A percentile compares a stretch with the other conserved stretches of the same genome.
phyloP scores from a whole-genome alignment of 2,113 vertebrate genomes.

The Thalassoma bifasciatum region DNA sequence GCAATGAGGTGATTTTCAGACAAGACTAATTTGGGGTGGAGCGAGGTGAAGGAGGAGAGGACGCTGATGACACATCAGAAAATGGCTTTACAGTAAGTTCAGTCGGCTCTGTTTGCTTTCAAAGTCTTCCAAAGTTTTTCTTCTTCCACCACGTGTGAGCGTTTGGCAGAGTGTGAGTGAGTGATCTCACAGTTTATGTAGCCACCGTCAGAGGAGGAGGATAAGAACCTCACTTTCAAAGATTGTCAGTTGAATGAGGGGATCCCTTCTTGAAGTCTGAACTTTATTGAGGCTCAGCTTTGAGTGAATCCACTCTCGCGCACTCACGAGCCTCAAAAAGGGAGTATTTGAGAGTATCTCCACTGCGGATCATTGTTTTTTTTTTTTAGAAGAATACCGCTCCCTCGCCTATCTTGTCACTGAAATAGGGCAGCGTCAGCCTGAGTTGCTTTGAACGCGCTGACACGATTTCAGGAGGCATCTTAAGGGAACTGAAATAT shows the following conservation, averaged over 20 bases:
- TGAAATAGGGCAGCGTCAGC: constrained; percentile 74
- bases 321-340: constrained; percentile 28
- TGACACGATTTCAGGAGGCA: constrained; percentile 74
- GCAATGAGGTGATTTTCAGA: constrained; percentile 59
- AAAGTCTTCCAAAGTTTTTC: constrained; percentile 18
- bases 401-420: constrained; percentile 71
- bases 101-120: constrained; percentile 49
- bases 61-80: constrained; percentile 58
- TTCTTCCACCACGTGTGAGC: neutral
- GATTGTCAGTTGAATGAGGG: constrained; percentile 35
- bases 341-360: constrained; percentile 40
- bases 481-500: constrained; percentile 70
- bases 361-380: constrained; percentile 45
- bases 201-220: constrained; percentile 21
- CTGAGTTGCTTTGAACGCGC: constrained; percentile 72
- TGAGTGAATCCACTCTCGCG: constrained; percentile 45
- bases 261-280: constrained; percentile 52
- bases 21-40: constrained; percentile 56
- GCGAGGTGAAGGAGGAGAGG: constrained; percentile 57
- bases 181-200: constrained; percentile 25
- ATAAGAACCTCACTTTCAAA: constrained; percentile 31
- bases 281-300: constrained; percentile 55
- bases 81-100: constrained; percentile 9
- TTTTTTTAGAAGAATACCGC: constrained; percentile 42
- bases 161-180: constrained; percentile 9